Base-by-base conservation (phyloP, 2,113 vertebrate genomes). In the Callipepla squamata region DNA sequence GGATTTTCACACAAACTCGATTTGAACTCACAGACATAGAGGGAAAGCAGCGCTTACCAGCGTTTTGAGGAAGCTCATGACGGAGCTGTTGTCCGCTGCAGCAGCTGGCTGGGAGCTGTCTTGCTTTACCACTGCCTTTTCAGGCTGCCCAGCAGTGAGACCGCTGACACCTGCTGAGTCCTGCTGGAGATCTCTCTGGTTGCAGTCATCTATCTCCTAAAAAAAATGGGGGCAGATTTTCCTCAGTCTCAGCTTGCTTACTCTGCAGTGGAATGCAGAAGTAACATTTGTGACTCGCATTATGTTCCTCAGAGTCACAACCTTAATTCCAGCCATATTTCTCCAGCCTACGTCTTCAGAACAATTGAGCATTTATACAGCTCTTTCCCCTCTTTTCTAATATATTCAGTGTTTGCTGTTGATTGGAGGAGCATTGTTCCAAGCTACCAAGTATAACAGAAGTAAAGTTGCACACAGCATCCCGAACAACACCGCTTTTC, bases 21-120 rank as follows among this genome's bases (percentile, higher is more conserved):
- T 3, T 40, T 32, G 59, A 30, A 16, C 23, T 23, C 11, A 30
- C 19, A 38, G 45, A 10, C 15, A 30, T 65, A 53, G 75, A 77
- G 10, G 30, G 32, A 69, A 78, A 25, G 34, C 32, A 79, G 67
- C 3, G 95, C 99, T 99, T 97, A 99, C 99, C 96, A 99, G 95
- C 2, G 98, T 98, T 98, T 98, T 99, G 96, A 99, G 99, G 98
- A 99, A 99, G 97, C 99, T 99, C 99, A 99, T 99, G 98, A 99
- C 96, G 98, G 98, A 76, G 82, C 97, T 98, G 59, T 97, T 95
- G 63, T 98, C 98, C 34, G 65, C 66, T 61, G 91, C 63, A 11
- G 87, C 66, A 55, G 80, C 84, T 19, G 90, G 80, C 65, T 96
- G 97, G 79, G 73, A 34, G 44, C 51, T 95, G 47, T 98, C 97